Evolutionary conservation across 1,140 invertebrate species (phyloP).

Genomic region (Carposina sasakii): DNA sequence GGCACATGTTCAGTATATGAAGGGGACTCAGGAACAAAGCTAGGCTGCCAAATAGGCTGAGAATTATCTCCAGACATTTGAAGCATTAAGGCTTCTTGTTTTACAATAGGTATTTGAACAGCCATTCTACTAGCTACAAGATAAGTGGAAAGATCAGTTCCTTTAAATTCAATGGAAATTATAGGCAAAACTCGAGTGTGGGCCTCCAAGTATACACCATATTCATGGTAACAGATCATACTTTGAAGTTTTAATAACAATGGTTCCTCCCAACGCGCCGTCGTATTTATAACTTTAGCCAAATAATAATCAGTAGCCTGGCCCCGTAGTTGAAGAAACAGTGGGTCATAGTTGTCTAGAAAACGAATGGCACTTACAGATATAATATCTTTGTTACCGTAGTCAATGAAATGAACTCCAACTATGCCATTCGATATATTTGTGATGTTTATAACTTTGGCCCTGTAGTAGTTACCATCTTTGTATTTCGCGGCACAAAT

Average conservation of each 20-base stretch:
- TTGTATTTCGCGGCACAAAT: constrained; percentile 78
- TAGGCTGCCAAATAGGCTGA: constrained; percentile 42
- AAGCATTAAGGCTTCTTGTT: constrained; percentile 50
- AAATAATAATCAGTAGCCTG: constrained; percentile 75
- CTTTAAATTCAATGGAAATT: constrained; percentile 62
- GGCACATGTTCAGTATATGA: constrained; percentile 57
- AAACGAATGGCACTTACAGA: constrained; percentile 72
- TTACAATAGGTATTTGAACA: constrained; percentile 36
- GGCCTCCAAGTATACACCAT: constrained; percentile 53
- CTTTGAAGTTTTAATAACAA: constrained; percentile 67
- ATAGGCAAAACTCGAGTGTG: constrained; percentile 48
- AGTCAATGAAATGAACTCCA: constrained; percentile 80
- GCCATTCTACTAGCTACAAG: constrained; percentile 53
- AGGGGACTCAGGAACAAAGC: constrained; percentile 32
- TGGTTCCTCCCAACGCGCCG: constrained; percentile 66
- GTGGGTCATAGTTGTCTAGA: constrained; percentile 67
- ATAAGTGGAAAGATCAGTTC: constrained; percentile 59
- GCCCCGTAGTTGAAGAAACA: constrained; percentile 68
- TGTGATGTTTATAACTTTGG: constrained; percentile 69
- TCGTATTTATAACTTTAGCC: constrained; percentile 65
- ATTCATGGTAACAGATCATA: constrained; percentile 69
- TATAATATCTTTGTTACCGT: constrained; percentile 77
- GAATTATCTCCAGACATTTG: constrained; percentile 39
- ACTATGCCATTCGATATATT: constrained; percentile 65
- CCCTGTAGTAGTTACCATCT: constrained; percentile 77